phyloP scores from a whole-genome alignment of 37 sponge, comb jelly and placozoan species.

The Spongia lamella region DNA sequence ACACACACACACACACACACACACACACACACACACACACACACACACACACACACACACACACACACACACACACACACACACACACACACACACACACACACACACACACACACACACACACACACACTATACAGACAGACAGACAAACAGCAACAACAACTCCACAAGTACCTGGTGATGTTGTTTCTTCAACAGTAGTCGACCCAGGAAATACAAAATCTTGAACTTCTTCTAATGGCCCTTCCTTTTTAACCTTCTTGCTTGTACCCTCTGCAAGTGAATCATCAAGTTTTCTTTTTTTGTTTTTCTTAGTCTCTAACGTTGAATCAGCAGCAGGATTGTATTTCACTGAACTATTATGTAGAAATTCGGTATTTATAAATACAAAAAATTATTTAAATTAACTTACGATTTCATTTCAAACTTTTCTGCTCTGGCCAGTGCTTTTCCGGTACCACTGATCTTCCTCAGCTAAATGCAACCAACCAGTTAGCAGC shows the following conservation, averaged over 20 bases:
- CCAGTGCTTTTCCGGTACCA: constrained; percentile 73
- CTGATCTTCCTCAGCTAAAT: constrained; percentile 45
- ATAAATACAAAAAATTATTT: neutral
- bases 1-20: neutral
- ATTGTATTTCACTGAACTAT: constrained; percentile 66
- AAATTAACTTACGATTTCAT: constrained; percentile 42
- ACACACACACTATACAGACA: constrained; percentile 2
- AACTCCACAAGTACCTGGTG: neutral
- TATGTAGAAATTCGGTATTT: neutral
- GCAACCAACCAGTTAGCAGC: neutral
- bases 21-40: neutral
- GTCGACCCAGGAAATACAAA: too few species aligned
- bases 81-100: neutral
- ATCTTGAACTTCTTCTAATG: neutral
- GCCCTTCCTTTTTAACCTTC: constrained; percentile 14
- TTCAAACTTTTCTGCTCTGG: constrained; percentile 66
- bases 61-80: constrained; percentile 32
- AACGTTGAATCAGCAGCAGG: constrained; percentile 65
- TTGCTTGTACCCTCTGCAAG: neutral
- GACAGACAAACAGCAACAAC: neutral
- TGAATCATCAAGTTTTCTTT: neutral
- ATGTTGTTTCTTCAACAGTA: too few species aligned
- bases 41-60: constrained; percentile 10
- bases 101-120: neutral
- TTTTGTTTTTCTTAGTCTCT: constrained; percentile 1